Evolutionary conservation across 2,888 invertebrate species (phyloP), one percentile per base, ranked within the genome.

Genomic region (Drosophila recens): DNA sequence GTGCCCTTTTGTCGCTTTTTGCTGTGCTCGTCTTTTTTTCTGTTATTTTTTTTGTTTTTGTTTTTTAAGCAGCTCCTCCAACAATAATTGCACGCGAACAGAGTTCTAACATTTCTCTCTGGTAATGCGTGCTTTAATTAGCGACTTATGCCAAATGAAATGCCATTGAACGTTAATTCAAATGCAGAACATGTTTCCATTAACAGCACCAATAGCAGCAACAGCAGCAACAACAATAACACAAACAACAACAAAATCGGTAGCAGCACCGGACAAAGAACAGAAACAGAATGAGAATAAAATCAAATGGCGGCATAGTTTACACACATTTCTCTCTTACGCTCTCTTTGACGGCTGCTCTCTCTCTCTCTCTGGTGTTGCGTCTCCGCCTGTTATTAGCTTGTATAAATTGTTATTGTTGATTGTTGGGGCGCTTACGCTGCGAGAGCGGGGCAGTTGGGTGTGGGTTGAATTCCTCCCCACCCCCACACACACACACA

Each of bases 121-220:
- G 38, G 36, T 66, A 67, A 67, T 51, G 79, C 61, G 67, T 68
- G 67, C 58, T 72, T 78, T 85, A 82, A 80, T 86, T 85, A 84
- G 79, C 58, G 48, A 72, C 20, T 53, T 67, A 56, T 57, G 66
- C 67, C 67, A 73, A 87, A 72, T 76, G 71, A 79, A 82, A 80
- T 77, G 75, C 79, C 83, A 88, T 80, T 85, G 88, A 77, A 67
- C 66, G 67, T 67, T 88, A 75, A 86, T 85, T 88, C 56, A 75
- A 82, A 85, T 87, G 80, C 88, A 74, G 63, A 80, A 67, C 83
- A 75, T 77, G 87, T 75, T 84, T 75, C 66, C 72, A 75, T 75
- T 84, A 81, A 68, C 75, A 80, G 48, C 54, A 36, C 33, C 51
- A 59, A 33, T 20, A 56, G 10, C 20, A 17, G 17, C 17, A n/a